Evolutionary conservation across 2,888 invertebrate genomes (phyloP).

Genomic region (Gymnocheta viridis): DNA sequence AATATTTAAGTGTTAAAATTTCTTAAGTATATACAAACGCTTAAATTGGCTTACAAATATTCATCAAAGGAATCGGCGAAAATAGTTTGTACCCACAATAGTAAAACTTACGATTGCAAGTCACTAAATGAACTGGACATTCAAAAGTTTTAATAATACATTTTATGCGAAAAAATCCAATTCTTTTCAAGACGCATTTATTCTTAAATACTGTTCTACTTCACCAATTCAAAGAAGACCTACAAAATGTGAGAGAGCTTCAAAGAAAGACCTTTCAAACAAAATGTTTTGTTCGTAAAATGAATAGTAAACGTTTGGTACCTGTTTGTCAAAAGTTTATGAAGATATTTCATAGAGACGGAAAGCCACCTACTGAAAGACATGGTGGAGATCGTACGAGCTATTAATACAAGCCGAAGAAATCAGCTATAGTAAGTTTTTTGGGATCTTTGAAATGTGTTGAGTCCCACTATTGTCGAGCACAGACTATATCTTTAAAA

Average conservation of each 20-base stretch:
- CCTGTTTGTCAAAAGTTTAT: conserved; percentile 26
- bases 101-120: conserved; percentile 18
- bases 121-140: conserved; percentile 21
- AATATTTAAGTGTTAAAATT: too few species aligned
- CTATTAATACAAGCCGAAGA: not conserved
- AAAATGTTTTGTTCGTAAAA: conserved; percentile 35
- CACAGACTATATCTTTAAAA: not conserved
- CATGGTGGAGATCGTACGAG: not conserved
- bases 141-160: conserved; percentile 7
- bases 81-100: conserved; percentile 14
- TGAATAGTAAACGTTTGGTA: conserved; percentile 16
- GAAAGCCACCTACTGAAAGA: not conserved
- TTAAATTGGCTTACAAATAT: conserved; percentile 18
- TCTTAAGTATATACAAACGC: not conserved
- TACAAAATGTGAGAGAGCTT: conserved; percentile 6
- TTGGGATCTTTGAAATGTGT: conserved; percentile 16
- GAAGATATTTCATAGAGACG: conserved; percentile 19
- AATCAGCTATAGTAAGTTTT: not conserved
- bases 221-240: conserved; percentile 1
- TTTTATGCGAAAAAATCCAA: not conserved
- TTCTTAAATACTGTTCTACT: not conserved
- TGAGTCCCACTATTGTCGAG: conserved; percentile 23
- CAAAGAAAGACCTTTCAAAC: conserved; percentile 20
- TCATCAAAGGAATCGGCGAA: conserved; percentile 27
- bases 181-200: too few species aligned